Percentiles rank a stretch among this genome's conserved stretches.
Conservation (phyloP, 1,140 invertebrate species). For the Hormaphis cornu region DNA sequence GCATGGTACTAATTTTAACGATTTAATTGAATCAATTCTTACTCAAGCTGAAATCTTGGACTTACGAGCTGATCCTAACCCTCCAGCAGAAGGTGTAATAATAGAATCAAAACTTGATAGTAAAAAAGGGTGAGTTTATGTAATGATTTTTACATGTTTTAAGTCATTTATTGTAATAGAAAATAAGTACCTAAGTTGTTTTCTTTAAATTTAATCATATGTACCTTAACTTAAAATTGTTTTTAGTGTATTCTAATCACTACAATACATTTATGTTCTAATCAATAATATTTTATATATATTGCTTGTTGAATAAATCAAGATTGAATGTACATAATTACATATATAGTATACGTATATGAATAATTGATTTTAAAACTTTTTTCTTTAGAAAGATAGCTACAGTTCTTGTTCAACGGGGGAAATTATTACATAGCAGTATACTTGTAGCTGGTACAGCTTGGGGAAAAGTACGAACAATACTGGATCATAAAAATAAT, state of each 20-base stretch:
- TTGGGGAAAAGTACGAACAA: constrained; percentile 75
- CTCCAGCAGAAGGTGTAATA: constrained; percentile 78
- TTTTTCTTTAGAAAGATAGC: constrained; percentile 65
- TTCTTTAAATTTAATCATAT: too few species aligned
- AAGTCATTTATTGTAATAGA: not conserved
- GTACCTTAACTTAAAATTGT: not conserved
- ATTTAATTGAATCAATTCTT: constrained; percentile 74
- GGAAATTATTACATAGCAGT: constrained; percentile 72
- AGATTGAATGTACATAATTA: too few species aligned
- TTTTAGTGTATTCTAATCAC: not conserved
- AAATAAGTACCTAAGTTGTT: too few species aligned
- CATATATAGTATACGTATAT: too few species aligned
- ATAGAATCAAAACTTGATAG: constrained; percentile 75
- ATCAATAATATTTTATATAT: not conserved
- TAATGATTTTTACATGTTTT: not conserved
- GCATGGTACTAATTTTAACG: constrained; percentile 66
- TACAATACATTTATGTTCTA: not conserved
- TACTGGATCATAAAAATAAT: constrained; percentile 64
- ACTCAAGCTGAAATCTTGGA: constrained; percentile 82
- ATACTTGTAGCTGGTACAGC: constrained; percentile 72
- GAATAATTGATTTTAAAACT: too few species aligned
- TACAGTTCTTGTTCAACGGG: constrained; percentile 79
- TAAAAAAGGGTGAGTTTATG: constrained; percentile 51
- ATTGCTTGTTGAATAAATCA: not conserved
- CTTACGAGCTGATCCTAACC: constrained; percentile 68